Base-by-base conservation (phyloP, 2,888 invertebrate species). In the Coelinius sp. region DNA sequence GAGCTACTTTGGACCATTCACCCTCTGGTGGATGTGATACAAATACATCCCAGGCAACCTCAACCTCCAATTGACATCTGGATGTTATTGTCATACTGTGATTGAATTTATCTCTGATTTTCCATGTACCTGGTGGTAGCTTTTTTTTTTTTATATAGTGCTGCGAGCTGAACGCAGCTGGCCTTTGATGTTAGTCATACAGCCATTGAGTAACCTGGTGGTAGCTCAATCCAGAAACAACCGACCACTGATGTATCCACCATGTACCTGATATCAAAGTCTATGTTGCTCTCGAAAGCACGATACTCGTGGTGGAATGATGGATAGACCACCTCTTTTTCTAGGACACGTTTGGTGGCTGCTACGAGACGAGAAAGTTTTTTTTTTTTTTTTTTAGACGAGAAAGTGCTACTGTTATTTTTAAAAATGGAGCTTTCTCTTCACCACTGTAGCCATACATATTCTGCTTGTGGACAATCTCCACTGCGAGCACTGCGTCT, bases 261-360 rank as follows among this genome's bases (percentile, higher is more conserved):
- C 98, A 99, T 99, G 86, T 99, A 99, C 74, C 98, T 93, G 80
- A 98, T 97, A 89, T 99, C 99, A 89, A 97, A 98, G 89, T 99
- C 99, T 78, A 99, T 96, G 88, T 99, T 99, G 53, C 95, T 94
- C 89, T 99, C 99, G 89, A 93, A 96, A 68, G 92, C 89, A 65
- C 88, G 89, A 83, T 92, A 94, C 25, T 88, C 86, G 82, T 92
- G 91, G 77, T 90, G 88, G 74, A 92, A 89, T 7, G 87, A 85
- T 14, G 90, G 83, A 80, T 91, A 91, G 6, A 92, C 88, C 14
- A 92, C 90, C 81, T 92, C 92, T 76, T 92, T 92, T 83, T 96
- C 96, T 52, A 98, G 90, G 12, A 98, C 87, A 71, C 97, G 90
- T 84, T 96, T 97, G 0, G 95, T 92, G 27, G 96, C 92, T 31